These are phyloP conservation scores for Amphimedon queenslandica DNA, from an alignment of 37 sponge, comb jelly and placozoan species.

Conservation along the genomic window DNA sequence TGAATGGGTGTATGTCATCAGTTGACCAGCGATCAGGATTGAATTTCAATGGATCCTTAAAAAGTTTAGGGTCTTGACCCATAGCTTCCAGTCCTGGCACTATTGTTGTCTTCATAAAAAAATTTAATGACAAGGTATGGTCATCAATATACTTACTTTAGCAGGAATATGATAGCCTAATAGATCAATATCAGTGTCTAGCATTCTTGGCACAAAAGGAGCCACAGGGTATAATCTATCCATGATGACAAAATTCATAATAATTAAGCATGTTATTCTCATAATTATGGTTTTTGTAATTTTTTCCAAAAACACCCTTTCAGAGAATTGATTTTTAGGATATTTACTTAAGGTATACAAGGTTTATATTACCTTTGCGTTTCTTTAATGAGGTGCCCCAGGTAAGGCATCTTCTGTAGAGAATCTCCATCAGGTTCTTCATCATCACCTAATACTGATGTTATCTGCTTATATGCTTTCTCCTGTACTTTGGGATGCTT, in stretches of 20 bases:
- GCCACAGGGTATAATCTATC: background rate
- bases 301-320: no score
- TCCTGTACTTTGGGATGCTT: slow-evolving; percentile 16
- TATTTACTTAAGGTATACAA: no score
- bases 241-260: no score
- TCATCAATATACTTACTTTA: slow-evolving; percentile 1
- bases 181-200: background rate
- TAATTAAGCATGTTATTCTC: no score
- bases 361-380: slow-evolving; percentile 6
- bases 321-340: no score
- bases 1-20: slow-evolving; percentile 19
- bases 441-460: slow-evolving; percentile 6
- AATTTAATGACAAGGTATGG: no score
- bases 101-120: no score
- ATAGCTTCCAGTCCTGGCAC: no score
- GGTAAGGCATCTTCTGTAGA: slow-evolving; percentile 24
- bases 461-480: background rate
- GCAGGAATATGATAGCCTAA: slow-evolving; percentile 13
- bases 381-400: slow-evolving; percentile 3
- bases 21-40: slow-evolving; percentile 33
- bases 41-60: slow-evolving; percentile 20
- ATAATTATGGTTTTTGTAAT: no score
- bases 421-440: slow-evolving; percentile 4
- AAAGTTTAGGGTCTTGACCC: background rate
- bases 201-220: no score